Evolutionary conservation across 2,888 invertebrate species (phyloP).

Genomic region (Chalcosyrphus nemorum): DNA sequence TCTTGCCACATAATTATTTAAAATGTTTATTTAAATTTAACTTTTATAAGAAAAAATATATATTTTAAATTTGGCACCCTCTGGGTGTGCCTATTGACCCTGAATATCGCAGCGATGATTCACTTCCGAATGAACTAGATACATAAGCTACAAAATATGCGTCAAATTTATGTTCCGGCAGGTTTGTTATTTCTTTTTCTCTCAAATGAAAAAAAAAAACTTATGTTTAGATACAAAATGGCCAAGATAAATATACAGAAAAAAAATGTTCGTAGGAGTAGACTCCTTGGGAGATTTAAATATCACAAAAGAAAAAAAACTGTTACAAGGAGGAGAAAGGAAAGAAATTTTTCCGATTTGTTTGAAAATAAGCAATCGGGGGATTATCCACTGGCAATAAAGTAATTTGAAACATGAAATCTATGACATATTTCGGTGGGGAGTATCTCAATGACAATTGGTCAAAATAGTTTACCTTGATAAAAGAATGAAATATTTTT

Average conservation of each 20-base stretch:
- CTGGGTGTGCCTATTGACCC: background rate
- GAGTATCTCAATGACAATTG: background rate
- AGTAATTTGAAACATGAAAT: background rate
- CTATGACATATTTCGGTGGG: background rate
- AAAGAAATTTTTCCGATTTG: background rate
- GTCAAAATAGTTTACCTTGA: background rate
- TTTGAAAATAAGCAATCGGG: background rate
- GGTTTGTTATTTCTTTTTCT: background rate
- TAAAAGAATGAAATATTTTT: background rate
- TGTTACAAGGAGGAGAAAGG: background rate
- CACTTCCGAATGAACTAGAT: constrained; percentile 33
- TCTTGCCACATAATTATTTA: background rate
- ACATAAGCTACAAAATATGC: background rate
- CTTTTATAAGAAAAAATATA: background rate
- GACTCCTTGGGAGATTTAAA: background rate
- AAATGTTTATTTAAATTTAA: background rate
- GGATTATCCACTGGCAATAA: background rate
- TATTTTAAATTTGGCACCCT: background rate
- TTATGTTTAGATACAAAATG: background rate
- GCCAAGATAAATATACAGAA: background rate
- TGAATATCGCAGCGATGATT: constrained; percentile 28
- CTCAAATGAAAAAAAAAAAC: background rate
- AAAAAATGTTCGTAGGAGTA: background rate
- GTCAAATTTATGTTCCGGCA: constrained; percentile 26
- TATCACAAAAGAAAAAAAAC: background rate